Evolutionary conservation across 2,797 vertebrate species (phyloP), one percentile per base, ranked within the genome.

Genomic region (Neomorphus geoffroyi): DNA sequence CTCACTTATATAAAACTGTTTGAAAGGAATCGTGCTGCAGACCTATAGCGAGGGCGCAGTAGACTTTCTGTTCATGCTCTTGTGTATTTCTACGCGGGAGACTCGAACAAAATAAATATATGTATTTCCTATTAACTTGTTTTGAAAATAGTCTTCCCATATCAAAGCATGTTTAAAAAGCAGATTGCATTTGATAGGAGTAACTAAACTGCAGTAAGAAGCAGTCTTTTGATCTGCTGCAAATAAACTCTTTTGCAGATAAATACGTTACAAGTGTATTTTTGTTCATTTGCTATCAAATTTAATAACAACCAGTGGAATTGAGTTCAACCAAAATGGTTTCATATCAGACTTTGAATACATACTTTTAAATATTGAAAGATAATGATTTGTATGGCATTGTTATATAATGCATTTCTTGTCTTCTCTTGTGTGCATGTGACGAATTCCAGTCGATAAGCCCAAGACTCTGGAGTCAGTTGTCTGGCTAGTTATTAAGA

Each of bases 401-500:
- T 97, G 95, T 96, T 97, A 93, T 96, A 97, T 98, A 98, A 98
- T 96, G 97, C 89, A 85, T 97, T 98, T 97, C 97, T 98, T 98
- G 97, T 97, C 97, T 97, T 97, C 92, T 96, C 78, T 93, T 96
- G 91, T 97, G 96, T 95, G 97, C 98, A 96, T 97, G 97, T 98
- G 97, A 98, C 97, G 8, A 97, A 98, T 97, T 97, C 96, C 97
- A 96, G 93, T 93, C 73, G 98, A 99, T 98, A 99, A 98, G 96
- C 81, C 67, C 79, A 94, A 91, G 96, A 97, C 96, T 97, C 97
- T 97, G 98, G 98, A 98, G 98, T 98, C 98, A 96, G 97, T 97
- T 98, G 98, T 98, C 98, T 98, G 97, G 97, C 97, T 97, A 91
- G 97, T 98, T 98, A 98, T 98, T 98, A 98, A 98, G 96, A 97